Conservation (phyloP, 35 echinoderm and acorn worm genomes). For the Heliocidaris tuberculata region DNA sequence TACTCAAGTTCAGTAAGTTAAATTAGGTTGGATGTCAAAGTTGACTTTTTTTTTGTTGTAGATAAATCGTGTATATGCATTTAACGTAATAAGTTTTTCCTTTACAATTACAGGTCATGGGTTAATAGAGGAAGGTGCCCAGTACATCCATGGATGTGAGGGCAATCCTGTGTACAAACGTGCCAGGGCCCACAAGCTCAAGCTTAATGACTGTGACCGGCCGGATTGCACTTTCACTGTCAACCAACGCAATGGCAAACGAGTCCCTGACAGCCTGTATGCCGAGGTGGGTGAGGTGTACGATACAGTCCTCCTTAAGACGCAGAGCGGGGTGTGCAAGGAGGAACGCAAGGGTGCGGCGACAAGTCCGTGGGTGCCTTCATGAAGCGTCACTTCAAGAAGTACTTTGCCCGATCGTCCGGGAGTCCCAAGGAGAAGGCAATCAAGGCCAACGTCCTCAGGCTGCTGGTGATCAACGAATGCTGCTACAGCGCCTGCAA, state of each 20-base stretch:
- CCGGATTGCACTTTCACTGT: background rate
- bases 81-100: background rate
- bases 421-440: background rate
- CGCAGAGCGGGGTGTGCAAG: background rate
- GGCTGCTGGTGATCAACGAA: constrained; percentile 16
- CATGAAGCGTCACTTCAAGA: constrained; percentile 26
- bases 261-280: background rate
- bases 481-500: constrained; percentile 50
- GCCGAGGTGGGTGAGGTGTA: constrained; percentile 15
- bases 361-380: constrained; percentile 23
- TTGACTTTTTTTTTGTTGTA: too few species aligned
- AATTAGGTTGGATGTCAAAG: too few species aligned
- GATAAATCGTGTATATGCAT: too few species aligned
- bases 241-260: background rate
- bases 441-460: constrained; percentile 35
- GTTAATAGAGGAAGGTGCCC: constrained; percentile 28
- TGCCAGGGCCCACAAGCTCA: background rate
- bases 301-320: background rate
- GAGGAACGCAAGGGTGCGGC: constrained; percentile 21
- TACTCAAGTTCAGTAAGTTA: too few species aligned
- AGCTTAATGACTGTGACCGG: background rate
- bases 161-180: constrained; percentile 45
- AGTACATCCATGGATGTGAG: constrained; percentile 45
- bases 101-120: background rate
- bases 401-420: background rate